A percentile compares a stretch with the other conserved stretches of the same genome.
Conservation (phyloP, 2,113 vertebrate species). For the Hippocampus mohnikei region DNA sequence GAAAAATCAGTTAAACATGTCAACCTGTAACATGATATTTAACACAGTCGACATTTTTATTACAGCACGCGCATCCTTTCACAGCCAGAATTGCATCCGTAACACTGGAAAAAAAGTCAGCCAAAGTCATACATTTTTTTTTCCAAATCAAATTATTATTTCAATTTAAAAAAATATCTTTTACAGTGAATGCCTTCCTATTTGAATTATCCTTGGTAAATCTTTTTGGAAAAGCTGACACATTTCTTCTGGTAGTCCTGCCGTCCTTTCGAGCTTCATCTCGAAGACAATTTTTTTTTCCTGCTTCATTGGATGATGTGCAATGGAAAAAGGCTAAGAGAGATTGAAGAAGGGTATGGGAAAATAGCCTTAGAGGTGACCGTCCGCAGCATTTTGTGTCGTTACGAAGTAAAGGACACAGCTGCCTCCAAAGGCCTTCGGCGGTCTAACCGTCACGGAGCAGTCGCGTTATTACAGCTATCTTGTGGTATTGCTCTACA, state of each 20-base stretch:
- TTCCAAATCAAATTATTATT: too few species aligned
- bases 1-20: too few species aligned
- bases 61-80: not conserved
- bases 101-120: not conserved
- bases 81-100: not conserved
- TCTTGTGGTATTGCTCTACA: not conserved
- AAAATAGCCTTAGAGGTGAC: slow-evolving; percentile 15
- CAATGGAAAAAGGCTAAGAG: not conserved
- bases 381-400: not conserved
- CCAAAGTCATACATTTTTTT: too few species aligned
- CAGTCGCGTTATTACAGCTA: not conserved
- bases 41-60: not conserved
- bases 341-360: not conserved
- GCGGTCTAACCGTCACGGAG: not conserved
- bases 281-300: not conserved
- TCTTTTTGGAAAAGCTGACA: not conserved
- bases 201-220: not conserved
- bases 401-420: slow-evolving; percentile 7
- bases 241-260: not conserved
- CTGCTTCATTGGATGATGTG: slow-evolving; percentile 6
- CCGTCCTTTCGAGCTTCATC: not conserved
- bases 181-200: not conserved
- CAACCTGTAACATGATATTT: too few species aligned
- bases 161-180: not conserved
- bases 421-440: not conserved